A percentile compares a stretch with the other conserved stretches of the same genome.
Conservation (phyloP, 2,888 invertebrate genomes). For the Pelosia muscerda region DNA sequence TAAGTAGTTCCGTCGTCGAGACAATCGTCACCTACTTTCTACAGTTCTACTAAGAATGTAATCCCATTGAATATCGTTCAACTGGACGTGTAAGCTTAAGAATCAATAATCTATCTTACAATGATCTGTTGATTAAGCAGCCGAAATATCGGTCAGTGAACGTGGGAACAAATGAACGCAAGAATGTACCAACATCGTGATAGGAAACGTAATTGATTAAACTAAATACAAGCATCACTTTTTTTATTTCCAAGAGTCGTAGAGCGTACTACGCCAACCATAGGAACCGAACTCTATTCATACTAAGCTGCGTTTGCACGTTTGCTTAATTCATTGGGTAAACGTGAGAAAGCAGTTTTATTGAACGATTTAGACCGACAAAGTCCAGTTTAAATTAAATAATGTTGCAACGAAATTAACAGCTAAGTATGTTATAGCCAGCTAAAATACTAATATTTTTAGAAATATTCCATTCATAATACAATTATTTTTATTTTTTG, state of each 20-base stretch:
- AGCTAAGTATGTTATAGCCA: too few relatives aligned
- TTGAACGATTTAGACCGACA: too few relatives aligned
- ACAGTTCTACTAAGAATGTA: conserved; percentile 56
- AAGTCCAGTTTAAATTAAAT: too few relatives aligned
- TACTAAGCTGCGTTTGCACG: neutral
- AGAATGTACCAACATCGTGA: conserved; percentile 44
- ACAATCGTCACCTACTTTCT: conserved; percentile 53
- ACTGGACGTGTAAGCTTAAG: conserved; percentile 54
- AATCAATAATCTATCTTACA: conserved; percentile 81
- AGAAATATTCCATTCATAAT: too few relatives aligned
- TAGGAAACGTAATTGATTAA: conserved; percentile 41
- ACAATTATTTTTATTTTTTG: neutral
- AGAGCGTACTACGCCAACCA: neutral
- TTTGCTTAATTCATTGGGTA: neutral
- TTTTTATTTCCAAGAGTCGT: neutral
- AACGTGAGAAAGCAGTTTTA: neutral
- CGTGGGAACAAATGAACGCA: conserved; percentile 66
- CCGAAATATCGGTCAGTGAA: conserved; percentile 66
- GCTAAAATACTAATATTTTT: too few relatives aligned
- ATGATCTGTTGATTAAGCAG: conserved; percentile 76
- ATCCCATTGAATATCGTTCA: conserved; percentile 70
- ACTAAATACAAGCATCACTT: conserved; percentile 43
- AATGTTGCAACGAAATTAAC: too few relatives aligned
- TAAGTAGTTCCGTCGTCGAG: conserved; percentile 23
- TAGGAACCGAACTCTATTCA: neutral